Evolutionary conservation across 2,113 vertebrate species (phyloP).

Genomic region (Nicator chloris): DNA sequence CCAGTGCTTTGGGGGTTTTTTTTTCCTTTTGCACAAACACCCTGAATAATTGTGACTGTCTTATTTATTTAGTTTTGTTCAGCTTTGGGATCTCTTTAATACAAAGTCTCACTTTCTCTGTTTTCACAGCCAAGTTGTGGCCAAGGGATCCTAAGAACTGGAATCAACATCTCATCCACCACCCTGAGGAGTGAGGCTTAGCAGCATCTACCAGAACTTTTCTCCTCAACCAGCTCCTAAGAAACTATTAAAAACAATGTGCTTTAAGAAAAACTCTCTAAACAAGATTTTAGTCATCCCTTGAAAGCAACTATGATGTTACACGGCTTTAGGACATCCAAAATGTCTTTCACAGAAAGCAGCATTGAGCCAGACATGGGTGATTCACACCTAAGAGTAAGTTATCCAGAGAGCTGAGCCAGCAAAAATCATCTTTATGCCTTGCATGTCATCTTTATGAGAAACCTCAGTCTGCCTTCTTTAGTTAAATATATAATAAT

Average conservation of each 20-base stretch:
- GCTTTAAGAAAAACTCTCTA: not conserved
- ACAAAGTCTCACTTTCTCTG: not conserved
- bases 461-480: not conserved
- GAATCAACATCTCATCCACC: not conserved
- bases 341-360: not conserved
- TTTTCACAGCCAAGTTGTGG: not conserved
- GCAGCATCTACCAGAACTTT: not conserved
- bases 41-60: not conserved
- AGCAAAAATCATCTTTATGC: not conserved
- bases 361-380: not conserved
- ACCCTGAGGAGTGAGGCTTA: not conserved
- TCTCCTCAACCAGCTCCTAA: not conserved
- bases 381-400: not conserved
- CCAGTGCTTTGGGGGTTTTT: accelerated
- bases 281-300: not conserved
- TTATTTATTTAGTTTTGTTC: not conserved
- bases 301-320: not conserved
- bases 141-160: not conserved
- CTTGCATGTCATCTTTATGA: not conserved
- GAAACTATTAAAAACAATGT: not conserved
- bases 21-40: not conserved
- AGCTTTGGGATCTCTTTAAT: not conserved
- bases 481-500: not conserved
- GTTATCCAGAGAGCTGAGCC: not conserved
- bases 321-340: not conserved